phyloP scores from a whole-genome alignment of 1,140 invertebrate species.

The Vanessa atalanta region DNA sequence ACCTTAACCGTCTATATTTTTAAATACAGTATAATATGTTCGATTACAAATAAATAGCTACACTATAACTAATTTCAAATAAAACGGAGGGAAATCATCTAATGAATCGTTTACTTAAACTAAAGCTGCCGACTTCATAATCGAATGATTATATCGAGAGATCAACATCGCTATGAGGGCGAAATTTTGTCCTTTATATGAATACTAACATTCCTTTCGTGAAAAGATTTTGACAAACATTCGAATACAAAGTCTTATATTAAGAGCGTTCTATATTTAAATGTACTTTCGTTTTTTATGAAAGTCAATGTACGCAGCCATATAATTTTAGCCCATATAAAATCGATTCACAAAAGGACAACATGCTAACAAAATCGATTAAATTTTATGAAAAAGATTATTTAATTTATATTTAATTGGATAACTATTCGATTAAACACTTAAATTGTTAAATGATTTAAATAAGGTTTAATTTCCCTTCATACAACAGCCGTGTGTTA shows the following conservation, averaged over 20 bases:
- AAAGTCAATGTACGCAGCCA: too few species aligned
- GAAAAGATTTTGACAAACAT: not conserved
- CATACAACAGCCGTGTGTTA: not conserved
- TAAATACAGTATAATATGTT: conserved; percentile 30
- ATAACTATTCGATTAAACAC: conserved; percentile 10
- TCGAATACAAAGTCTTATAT: not conserved
- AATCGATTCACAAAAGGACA: conserved; percentile 18
- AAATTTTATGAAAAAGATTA: not conserved
- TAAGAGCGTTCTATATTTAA: not conserved
- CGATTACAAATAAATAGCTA: conserved; percentile 63
- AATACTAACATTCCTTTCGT: conserved; percentile 8
- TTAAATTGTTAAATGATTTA: not conserved
- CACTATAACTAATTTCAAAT: conserved; percentile 47
- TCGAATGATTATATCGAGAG: conserved; percentile 20
- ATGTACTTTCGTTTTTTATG: not conserved
- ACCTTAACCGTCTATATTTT: conserved; percentile 36
- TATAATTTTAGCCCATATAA: not conserved
- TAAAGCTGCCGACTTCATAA: conserved; percentile 27
- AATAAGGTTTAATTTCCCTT: not conserved
- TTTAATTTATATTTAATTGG: not conserved
- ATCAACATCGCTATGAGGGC: conserved; percentile 23
- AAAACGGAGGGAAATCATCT: conserved; percentile 63
- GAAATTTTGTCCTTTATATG: conserved; percentile 8
- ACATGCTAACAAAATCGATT: conserved; percentile 1
- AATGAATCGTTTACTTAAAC: conserved; percentile 29